Percentiles rank a stretch among this genome's conserved stretches.
These are phyloP conservation scores for Carcharodon carcharias DNA, from an alignment of 2,797 vertebrate species.

Conservation along the genomic window DNA sequence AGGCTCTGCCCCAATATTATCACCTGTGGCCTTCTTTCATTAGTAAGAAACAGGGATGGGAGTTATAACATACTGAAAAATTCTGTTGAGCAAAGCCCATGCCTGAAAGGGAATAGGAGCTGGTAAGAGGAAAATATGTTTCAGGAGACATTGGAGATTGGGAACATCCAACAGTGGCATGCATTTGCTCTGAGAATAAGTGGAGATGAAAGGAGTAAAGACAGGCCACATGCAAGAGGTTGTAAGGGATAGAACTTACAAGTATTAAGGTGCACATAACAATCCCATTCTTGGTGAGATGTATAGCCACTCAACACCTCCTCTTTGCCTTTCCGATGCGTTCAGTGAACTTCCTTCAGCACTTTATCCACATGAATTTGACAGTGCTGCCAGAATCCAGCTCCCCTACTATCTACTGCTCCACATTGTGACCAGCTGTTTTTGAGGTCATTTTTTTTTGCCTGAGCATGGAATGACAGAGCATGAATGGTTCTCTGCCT, in stretches of 20 bases:
- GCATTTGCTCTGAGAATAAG: neutral
- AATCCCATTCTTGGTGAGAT: neutral
- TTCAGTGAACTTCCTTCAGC: neutral
- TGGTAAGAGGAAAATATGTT: neutral
- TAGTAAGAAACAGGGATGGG: neutral
- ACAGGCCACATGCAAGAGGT: neutral
- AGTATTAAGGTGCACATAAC: neutral
- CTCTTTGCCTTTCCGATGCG: neutral
- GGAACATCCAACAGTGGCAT: neutral
- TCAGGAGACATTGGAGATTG: neutral
- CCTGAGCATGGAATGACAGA: neutral
- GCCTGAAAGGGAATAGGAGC: neutral
- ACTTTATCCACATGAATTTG: neutral
- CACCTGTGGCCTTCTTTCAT: neutral
- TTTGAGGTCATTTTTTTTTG: neutral
- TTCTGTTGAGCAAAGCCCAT: neutral
- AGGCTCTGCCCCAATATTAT: neutral
- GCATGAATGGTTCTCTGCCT: neutral
- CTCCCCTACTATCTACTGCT: neutral
- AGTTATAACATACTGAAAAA: neutral
- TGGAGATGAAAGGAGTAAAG: neutral
- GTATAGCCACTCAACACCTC: neutral
- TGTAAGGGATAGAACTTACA: neutral
- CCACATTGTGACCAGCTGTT: neutral
- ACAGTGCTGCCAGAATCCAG: neutral